Evolutionary conservation across 1,140 invertebrate genomes (phyloP).

Genomic region (Sarcophaga bullata): DNA sequence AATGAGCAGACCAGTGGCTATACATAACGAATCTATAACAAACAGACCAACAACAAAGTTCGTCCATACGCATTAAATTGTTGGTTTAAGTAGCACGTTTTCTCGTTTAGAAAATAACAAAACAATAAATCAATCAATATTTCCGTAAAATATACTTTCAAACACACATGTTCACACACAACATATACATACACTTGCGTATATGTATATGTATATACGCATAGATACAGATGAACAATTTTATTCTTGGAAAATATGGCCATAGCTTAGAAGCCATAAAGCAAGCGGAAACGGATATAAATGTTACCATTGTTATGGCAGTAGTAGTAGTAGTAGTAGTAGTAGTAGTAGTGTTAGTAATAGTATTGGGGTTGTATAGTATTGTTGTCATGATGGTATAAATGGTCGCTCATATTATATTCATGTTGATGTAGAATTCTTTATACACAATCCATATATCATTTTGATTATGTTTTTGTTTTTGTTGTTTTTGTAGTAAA

Average conservation of each 20-base stretch:
- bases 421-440: no score
- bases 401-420: no score
- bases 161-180: not conserved
- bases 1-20: no score
- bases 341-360: no score
- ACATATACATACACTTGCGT: not conserved
- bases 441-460: no score
- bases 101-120: not conserved
- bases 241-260: not conserved
- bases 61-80: not conserved
- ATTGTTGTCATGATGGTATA: no score
- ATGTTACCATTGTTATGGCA: not conserved
- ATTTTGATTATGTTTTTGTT: no score
- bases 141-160: not conserved
- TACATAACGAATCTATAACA: no score
- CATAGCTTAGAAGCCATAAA: not conserved
- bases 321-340: not conserved
- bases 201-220: no score
- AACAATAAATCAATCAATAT: not conserved
- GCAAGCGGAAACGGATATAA: constrained; percentile 10
- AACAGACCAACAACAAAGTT: no score
- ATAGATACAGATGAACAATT: not conserved
- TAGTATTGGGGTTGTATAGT: no score
- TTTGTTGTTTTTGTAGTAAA: no score
- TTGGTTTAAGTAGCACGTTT: not conserved